Percentiles rank a stretch among this genome's conserved stretches.
These are phyloP conservation scores for Parambassis ranga DNA, from an alignment of 2,797 vertebrate genomes.

Conservation along the genomic window DNA sequence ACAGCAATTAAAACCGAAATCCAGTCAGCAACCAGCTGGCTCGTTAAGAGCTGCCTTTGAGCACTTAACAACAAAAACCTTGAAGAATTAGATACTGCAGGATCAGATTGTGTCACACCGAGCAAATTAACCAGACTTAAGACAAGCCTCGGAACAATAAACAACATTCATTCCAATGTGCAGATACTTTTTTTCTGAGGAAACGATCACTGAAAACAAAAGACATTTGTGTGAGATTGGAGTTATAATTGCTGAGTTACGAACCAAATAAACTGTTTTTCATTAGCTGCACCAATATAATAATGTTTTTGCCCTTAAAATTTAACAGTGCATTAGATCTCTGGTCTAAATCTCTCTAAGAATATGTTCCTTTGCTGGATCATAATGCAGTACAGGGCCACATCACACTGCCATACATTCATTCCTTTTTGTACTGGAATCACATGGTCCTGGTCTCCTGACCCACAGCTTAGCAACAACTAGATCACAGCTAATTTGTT, in stretches of 20 bases:
- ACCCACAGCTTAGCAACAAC: constrained; percentile 54
- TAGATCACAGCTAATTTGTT: constrained; percentile 63
- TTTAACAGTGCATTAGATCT: neutral
- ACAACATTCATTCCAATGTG: constrained; percentile 47
- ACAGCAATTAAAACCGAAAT: constrained; percentile 80
- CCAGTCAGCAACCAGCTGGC: constrained; percentile 65
- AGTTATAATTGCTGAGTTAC: constrained; percentile 17
- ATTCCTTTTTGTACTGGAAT: constrained; percentile 41
- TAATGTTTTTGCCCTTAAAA: neutral
- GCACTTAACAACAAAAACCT: constrained; percentile 54
- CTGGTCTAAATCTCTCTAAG: neutral
- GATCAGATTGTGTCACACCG: constrained; percentile 69
- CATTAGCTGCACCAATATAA: neutral
- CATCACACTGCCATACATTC: constrained; percentile 19
- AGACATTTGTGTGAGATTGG: constrained; percentile 42
- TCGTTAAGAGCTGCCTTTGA: constrained; percentile 61
- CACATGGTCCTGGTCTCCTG: constrained; percentile 73
- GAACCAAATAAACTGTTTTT: neutral
- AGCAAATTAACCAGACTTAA: constrained; percentile 72
- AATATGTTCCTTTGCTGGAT: neutral
- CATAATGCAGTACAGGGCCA: neutral
- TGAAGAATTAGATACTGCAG: constrained; percentile 53
- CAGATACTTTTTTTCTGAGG: constrained; percentile 21
- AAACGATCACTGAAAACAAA: constrained; percentile 53
- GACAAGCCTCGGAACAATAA: constrained; percentile 69